A percentile compares a stretch with the other conserved stretches of the same genome.
phyloP scores from a whole-genome alignment of 2,797 vertebrate species.

The Odontamblyopus lacepedii region DNA sequence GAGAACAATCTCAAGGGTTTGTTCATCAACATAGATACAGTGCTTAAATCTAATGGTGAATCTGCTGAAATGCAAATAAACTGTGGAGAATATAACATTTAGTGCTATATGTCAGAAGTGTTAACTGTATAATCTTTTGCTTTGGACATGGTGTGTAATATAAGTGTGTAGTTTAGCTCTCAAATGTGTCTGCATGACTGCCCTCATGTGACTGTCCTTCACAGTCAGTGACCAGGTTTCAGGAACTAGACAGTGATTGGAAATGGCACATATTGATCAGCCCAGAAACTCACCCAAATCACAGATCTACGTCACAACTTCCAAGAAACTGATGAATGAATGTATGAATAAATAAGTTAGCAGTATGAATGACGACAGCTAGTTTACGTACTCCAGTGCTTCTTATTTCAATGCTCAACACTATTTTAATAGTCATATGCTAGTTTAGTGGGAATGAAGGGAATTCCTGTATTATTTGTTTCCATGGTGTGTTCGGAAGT shows the following conservation, averaged over 20 bases:
- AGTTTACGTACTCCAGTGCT: not conserved
- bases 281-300: constrained; percentile 45
- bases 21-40: not conserved
- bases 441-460: not conserved
- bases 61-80: not conserved
- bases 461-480: constrained; percentile 6
- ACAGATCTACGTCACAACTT: constrained; percentile 10
- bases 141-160: not conserved
- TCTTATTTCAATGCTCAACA: not conserved
- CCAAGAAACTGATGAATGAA: not conserved
- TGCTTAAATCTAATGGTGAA: not conserved
- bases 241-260: constrained; percentile 45
- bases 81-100: not conserved
- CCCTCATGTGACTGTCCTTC: constrained; percentile 68
- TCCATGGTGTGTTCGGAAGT: not conserved
- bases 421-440: not conserved
- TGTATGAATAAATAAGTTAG: not conserved
- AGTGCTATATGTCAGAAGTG: not conserved
- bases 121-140: not conserved
- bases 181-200: constrained; percentile 23
- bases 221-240: constrained; percentile 70
- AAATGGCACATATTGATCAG: constrained; percentile 71
- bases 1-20: not conserved
- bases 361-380: not conserved
- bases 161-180: constrained; percentile 14